These are phyloP conservation scores for Nematopogon swammerdamellus DNA, from an alignment of 2,888 invertebrate genomes.

Conservation along the genomic window DNA sequence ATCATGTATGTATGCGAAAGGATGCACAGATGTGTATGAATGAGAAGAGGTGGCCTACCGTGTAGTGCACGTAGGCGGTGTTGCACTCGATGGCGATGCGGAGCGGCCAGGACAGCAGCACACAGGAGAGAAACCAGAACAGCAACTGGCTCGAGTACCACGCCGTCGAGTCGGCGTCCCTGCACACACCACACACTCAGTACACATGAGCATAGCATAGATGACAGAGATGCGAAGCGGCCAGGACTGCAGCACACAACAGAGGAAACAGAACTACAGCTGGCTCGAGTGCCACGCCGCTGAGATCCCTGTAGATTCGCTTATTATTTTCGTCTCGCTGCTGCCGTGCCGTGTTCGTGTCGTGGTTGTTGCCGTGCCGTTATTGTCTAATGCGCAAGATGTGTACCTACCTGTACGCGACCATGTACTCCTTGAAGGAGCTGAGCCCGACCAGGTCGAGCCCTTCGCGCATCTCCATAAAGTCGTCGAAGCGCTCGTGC, in stretches of 20 bases:
- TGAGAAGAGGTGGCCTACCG: conserved; percentile 45
- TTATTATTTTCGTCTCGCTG: too few species aligned
- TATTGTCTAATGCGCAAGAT: too few species aligned
- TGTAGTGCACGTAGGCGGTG: conserved; percentile 78
- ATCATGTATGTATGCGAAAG: too few species aligned
- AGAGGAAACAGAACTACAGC: too few species aligned
- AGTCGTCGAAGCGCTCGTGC: conserved; percentile 77
- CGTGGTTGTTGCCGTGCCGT: too few species aligned
- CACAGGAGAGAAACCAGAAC: conserved; percentile 72
- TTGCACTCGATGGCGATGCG: conserved; percentile 75
- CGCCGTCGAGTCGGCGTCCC: conserved; percentile 50
- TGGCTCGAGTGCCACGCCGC: too few species aligned
- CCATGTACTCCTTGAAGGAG: conserved; percentile 55
- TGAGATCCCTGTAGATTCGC: too few species aligned
- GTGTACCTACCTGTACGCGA: conserved; percentile 41
- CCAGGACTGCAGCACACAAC: too few species aligned
- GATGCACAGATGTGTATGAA: too few species aligned
- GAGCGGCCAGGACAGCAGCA: conserved; percentile 80
- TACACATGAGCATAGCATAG: not conserved
- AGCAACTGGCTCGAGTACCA: conserved; percentile 68
- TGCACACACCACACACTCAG: conserved; percentile 14
- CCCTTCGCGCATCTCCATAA: conserved; percentile 82
- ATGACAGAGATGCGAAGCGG: not conserved
- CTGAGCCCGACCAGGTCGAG: conserved; percentile 67
- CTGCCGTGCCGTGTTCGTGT: too few species aligned